Evolutionary conservation across 2,797 vertebrate genomes (phyloP).

Genomic region (Lithobates sylvaticus): DNA sequence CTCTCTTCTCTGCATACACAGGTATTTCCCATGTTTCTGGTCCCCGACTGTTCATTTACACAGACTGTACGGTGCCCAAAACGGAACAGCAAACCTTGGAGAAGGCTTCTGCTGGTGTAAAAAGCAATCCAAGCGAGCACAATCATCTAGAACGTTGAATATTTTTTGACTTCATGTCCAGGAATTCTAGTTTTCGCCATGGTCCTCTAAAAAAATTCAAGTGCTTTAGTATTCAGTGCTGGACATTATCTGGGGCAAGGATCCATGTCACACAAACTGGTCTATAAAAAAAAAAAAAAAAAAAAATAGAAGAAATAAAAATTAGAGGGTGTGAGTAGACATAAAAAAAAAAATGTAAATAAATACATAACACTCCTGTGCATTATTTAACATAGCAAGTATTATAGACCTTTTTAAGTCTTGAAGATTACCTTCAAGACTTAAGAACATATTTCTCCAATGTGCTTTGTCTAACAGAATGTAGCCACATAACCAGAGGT

Average conservation of each 20-base stretch:
- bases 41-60: constrained; percentile 80
- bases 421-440: too few species aligned
- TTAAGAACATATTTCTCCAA: too few species aligned
- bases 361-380: background rate
- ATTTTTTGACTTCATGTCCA: constrained; percentile 75
- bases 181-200: constrained; percentile 73
- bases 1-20: constrained; percentile 97
- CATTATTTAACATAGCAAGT: background rate
- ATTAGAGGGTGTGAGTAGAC: background rate
- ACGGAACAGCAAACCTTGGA: constrained; percentile 88
- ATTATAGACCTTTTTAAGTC: too few species aligned
- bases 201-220: constrained; percentile 56
- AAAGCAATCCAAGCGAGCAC: constrained; percentile 95
- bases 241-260: constrained; percentile 30
- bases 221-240: background rate
- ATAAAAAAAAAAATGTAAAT: background rate
- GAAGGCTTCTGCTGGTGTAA: constrained; percentile 95
- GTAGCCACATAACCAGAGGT: too few species aligned
- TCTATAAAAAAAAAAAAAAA: background rate
- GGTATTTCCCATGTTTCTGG: constrained; percentile 93
- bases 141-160: constrained; percentile 92
- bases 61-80: constrained; percentile 78
- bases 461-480: too few species aligned
- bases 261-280: constrained; percentile 20
- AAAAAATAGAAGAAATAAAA: background rate